These are phyloP conservation scores for Lepidocolaptes lacrymiger DNA, from an alignment of 2,797 vertebrate species.

Conservation along the genomic window DNA sequence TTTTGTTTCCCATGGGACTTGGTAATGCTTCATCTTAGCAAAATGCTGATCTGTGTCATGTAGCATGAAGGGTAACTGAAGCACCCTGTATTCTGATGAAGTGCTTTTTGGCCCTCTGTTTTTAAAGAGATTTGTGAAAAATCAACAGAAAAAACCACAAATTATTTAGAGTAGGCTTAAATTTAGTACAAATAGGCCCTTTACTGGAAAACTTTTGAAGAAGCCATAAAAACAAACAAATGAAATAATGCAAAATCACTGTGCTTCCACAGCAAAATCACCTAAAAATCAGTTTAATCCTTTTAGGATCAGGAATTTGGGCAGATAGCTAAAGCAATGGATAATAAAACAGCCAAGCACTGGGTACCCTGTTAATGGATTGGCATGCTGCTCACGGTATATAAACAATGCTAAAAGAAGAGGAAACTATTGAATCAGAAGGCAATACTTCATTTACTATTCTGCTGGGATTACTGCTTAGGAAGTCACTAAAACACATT, in stretches of 20 bases:
- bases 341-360: not conserved
- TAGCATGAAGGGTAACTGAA: not conserved
- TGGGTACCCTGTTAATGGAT: not conserved
- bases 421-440: constrained; percentile 33
- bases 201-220: not conserved
- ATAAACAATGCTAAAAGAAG: constrained; percentile 11
- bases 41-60: not conserved
- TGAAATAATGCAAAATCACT: not conserved
- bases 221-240: not conserved
- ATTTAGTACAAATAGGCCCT: not conserved
- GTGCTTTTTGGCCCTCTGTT: not conserved
- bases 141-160: not conserved
- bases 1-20: not conserved
- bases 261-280: not conserved
- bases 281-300: not conserved
- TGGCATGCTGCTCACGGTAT: not conserved
- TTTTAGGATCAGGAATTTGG: not conserved
- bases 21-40: not conserved
- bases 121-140: not conserved
- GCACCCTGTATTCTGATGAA: not conserved
- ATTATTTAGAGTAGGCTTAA: not conserved
- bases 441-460: not conserved
- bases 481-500: constrained; percentile 16
- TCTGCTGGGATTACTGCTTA: not conserved
- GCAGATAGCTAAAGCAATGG: not conserved